Base-by-base conservation (phyloP, 2,888 invertebrate species). In the Theodoxus fluviatilis region DNA sequence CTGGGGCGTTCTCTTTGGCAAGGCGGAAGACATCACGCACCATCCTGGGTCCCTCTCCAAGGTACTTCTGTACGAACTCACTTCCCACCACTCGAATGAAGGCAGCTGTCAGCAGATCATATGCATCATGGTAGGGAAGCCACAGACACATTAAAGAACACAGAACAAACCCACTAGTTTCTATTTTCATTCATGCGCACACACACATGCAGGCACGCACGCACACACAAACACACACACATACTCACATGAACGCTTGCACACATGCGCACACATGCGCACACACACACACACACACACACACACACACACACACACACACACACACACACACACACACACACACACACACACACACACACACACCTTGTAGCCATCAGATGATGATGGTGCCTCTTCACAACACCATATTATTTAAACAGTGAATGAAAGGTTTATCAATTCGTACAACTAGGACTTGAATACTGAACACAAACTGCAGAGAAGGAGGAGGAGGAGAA, bases 41-140 rank as follows among this genome's bases (percentile, higher is more conserved):
- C 99, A 99, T 99, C 69, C 99, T 92, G 0, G 99, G 98, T 0
- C 99, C 99, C 88, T 99, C 99, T 43, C 99, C 99, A 69, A 99
- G 90, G 86, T 99, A 99, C 86, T 99, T 99, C 89, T 99, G 99
- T 4, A 99, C 99, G 87, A 99, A 99, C 89, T 99, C 99, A 0
- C 98, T 98, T 3, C 99, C 99, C 25, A 99, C 99, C 22, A 99
- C 99, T 75, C 98, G 92, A 81, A 99, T 98, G 86, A 99, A 99
- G 0, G 98, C 95, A 80, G 98, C 98, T 87, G 81, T 38, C 80
- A 81, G 59, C 70, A 67, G n/a, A n/a, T n/a, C n/a, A 35, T 43
- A 68, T 25, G n/a, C 9, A 6, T 15, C 52, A 52, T 12, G 22
- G 25, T 9, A n/a, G 6, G 52, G 7, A 4, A 52, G 22, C n/a